Evolutionary conservation across 2,113 vertebrate species (phyloP).

Genomic region (Catharus bicknelli): DNA sequence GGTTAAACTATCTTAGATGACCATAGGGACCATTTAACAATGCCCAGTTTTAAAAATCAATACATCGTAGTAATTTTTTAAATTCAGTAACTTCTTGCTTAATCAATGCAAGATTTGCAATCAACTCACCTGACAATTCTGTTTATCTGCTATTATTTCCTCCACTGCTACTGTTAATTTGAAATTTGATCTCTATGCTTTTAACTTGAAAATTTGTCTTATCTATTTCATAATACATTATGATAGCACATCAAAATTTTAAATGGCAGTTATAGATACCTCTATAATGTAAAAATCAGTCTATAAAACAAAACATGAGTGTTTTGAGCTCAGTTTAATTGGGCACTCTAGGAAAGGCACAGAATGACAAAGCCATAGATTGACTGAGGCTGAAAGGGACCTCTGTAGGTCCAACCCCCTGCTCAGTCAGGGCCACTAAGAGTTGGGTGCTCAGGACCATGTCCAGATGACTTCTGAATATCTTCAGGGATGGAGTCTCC

Average conservation of each 20-base stretch:
- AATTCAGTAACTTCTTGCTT: not conserved
- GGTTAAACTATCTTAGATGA: not conserved
- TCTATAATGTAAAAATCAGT: not conserved
- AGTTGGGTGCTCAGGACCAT: not conserved
- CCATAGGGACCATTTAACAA: not conserved
- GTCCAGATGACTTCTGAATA: not conserved
- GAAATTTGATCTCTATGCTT: not conserved
- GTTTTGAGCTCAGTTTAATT: not conserved
- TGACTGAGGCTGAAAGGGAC: not conserved
- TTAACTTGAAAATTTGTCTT: not conserved
- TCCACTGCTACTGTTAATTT: not conserved
- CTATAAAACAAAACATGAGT: not conserved
- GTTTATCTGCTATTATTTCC: not conserved
- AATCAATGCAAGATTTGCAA: not conserved
- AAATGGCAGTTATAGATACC: not conserved
- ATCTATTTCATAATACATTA: not conserved
- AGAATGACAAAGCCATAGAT: not conserved
- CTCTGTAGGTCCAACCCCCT: accelerated
- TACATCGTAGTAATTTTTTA: not conserved
- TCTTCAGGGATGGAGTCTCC: not conserved
- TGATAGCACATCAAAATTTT: accelerated
- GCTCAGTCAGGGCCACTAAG: not conserved
- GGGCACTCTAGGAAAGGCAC: not conserved
- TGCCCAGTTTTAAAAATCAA: not conserved
- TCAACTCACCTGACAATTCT: not conserved